Conservation (phyloP, 1,140 invertebrate species). For the Apis laboriosa region DNA sequence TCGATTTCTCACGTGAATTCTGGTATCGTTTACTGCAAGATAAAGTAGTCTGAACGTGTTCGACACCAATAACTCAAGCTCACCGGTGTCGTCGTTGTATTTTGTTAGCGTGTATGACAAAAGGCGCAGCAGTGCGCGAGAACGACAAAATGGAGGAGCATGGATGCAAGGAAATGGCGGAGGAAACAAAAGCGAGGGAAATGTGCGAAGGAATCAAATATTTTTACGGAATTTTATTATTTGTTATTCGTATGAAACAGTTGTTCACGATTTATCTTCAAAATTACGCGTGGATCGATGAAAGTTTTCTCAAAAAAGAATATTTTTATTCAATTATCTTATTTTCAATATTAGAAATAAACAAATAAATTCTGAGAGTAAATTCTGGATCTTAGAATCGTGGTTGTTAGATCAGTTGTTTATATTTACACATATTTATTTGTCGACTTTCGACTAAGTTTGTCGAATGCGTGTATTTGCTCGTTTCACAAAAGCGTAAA, state of each 20-base stretch:
- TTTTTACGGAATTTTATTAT: not conserved
- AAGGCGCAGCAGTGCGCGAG: not conserved
- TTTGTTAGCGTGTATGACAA: conserved; percentile 4
- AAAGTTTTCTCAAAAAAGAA: not conserved
- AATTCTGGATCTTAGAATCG: not conserved
- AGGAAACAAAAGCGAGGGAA: not conserved
- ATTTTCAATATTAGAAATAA: no score
- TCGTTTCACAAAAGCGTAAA: conserved; percentile 21
- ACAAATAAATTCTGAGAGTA: not conserved
- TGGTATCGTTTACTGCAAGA: conserved; percentile 23
- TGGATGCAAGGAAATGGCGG: no score
- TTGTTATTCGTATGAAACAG: not conserved
- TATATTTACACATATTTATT: not conserved
- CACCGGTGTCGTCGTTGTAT: not conserved
- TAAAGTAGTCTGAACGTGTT: conserved; percentile 22
- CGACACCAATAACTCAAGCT: conserved; percentile 28
- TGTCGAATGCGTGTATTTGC: not conserved
- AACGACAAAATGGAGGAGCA: not conserved
- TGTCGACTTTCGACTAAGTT: not conserved
- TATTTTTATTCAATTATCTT: no score
- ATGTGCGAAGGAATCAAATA: not conserved
- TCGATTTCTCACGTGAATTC: conserved; percentile 28
- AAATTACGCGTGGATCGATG: not conserved
- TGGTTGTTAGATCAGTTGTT: not conserved
- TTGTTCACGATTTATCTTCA: no score